Evolutionary conservation across 2,888 invertebrate genomes (phyloP).

Genomic region (Zelleria hepariella): DNA sequence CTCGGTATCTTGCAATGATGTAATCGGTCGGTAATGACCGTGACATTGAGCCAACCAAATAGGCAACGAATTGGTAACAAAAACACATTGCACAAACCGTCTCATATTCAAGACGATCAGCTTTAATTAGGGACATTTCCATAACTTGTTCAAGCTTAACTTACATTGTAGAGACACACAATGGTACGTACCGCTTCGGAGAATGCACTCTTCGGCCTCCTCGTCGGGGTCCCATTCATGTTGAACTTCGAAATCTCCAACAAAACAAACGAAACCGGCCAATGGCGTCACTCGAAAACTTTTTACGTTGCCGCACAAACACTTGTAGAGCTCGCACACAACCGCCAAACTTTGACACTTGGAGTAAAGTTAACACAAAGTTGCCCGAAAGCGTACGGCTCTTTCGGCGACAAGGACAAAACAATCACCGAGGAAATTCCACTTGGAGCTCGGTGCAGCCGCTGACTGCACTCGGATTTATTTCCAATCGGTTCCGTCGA

Average conservation of each 20-base stretch:
- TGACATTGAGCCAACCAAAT: not conserved
- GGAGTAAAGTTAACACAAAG: not conserved
- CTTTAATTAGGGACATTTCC: not conserved
- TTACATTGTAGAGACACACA: not conserved
- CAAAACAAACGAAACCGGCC: constrained; percentile 43
- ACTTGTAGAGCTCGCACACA: constrained; percentile 43
- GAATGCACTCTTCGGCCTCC: constrained; percentile 63
- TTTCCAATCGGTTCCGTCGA: not conserved
- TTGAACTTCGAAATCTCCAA: constrained; percentile 26
- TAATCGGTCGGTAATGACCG: not conserved
- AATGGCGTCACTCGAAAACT: constrained; percentile 47
- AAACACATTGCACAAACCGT: not conserved
- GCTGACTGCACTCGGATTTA: constrained; percentile 3
- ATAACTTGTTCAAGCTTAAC: not conserved
- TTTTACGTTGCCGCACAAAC: constrained; percentile 37
- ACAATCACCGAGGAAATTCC: not conserved
- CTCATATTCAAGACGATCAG: not conserved
- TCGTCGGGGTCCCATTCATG: constrained; percentile 65
- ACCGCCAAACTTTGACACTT: constrained; percentile 34
- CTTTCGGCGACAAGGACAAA: not conserved
- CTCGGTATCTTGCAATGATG: not conserved
- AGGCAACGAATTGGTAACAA: not conserved
- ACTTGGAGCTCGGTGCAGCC: not conserved
- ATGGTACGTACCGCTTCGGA: constrained; percentile 54
- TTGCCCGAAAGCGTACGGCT: not conserved